These are phyloP conservation scores for Chlorodrepanis virens DNA, from an alignment of 2,113 vertebrate genomes.

Conservation along the genomic window DNA sequence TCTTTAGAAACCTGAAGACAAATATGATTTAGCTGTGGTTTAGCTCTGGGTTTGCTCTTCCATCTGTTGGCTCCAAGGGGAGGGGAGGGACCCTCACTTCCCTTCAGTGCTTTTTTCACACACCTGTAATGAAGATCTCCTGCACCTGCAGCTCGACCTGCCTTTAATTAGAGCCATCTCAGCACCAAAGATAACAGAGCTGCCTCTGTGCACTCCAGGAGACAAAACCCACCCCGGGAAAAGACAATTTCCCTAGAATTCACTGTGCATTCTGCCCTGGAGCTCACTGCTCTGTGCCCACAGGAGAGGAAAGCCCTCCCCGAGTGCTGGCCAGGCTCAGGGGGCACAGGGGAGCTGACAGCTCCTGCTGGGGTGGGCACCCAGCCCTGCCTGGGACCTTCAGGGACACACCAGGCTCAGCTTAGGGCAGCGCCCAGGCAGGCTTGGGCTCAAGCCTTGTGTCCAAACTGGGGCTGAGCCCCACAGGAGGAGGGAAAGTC, in stretches of 20 bases:
- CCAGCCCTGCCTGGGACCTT: not conserved
- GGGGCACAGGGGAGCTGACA: not conserved
- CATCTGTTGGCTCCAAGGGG: not conserved
- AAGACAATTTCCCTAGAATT: not conserved
- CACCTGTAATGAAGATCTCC: slow-evolving; percentile 40
- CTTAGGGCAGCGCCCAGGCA: not conserved
- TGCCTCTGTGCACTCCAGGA: not conserved
- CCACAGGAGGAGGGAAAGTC: not conserved
- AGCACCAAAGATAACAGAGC: slow-evolving; percentile 15
- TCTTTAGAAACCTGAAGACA: no score
- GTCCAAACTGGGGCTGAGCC: not conserved
- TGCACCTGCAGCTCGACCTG: not conserved
- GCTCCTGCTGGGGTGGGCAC: not conserved
- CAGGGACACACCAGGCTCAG: not conserved
- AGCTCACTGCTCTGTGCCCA: not conserved
- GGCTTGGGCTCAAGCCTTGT: not conserved
- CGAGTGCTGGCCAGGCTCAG: not conserved
- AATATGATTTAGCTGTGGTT: no score
- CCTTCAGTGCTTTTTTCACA: not conserved
- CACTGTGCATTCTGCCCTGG: not conserved
- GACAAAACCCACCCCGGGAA: not conserved
- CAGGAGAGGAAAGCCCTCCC: not conserved
- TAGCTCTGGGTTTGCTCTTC: not conserved
- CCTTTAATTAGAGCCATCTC: slow-evolving; percentile 46
- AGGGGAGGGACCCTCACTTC: not conserved